A percentile compares a stretch with the other conserved stretches of the same genome.
These are phyloP conservation scores for Synanthedon formicaeformis DNA, from an alignment of 2,888 invertebrate species.

Conservation along the genomic window DNA sequence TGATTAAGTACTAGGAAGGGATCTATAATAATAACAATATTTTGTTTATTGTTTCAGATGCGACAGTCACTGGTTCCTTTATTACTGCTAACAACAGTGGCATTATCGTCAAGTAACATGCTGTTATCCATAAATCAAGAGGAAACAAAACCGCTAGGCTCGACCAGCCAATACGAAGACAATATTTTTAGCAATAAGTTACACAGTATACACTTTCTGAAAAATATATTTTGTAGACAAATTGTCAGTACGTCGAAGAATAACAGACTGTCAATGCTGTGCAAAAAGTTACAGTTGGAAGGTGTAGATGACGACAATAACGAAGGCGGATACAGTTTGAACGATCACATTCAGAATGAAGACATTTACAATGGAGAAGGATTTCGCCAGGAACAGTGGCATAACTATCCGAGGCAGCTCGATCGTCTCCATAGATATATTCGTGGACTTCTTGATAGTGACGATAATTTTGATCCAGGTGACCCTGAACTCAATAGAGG, in stretches of 20 bases:
- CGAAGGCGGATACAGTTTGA: slow-evolving; percentile 16
- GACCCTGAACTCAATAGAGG: slow-evolving; percentile 16
- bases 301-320: slow-evolving; percentile 23
- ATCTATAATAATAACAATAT: background rate
- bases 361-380: slow-evolving; percentile 40
- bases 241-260: slow-evolving; percentile 14
- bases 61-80: slow-evolving; percentile 36
- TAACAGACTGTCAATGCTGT: slow-evolving; percentile 10
- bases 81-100: slow-evolving; percentile 43
- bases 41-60: slow-evolving; percentile 42
- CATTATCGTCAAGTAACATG: slow-evolving; percentile 50
- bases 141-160: slow-evolving; percentile 23
- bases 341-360: slow-evolving; percentile 23
- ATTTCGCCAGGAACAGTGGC: slow-evolving; percentile 55
- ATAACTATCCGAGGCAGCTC: slow-evolving; percentile 52
- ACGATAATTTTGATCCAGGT: slow-evolving; percentile 23
- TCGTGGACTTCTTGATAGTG: slow-evolving; percentile 17
- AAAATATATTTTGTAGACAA: slow-evolving; percentile 36
- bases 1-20: no score
- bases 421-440: slow-evolving; percentile 44
- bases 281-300: slow-evolving; percentile 14
- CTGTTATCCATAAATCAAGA: slow-evolving; percentile 26
- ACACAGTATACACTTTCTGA: slow-evolving; percentile 28
- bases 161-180: slow-evolving; percentile 39
- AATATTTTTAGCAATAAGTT: slow-evolving; percentile 46